Conservation (phyloP, 2,888 invertebrate genomes). For the Coenonympha arcania region DNA sequence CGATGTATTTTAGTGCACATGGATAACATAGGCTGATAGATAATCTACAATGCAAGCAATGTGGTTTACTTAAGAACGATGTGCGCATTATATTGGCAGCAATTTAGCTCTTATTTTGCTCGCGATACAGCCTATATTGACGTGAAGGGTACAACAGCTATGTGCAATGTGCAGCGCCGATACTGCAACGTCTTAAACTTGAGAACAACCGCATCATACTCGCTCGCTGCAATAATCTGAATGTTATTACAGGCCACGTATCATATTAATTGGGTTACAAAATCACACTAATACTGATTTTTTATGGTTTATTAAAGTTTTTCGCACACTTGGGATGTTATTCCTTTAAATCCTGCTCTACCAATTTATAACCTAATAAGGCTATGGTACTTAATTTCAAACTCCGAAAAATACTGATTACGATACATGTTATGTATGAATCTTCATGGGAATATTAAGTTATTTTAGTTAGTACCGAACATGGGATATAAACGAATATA, state of each 20-base stretch:
- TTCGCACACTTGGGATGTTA: too few relatives aligned
- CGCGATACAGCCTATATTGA: background rate
- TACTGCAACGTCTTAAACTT: conserved; percentile 8
- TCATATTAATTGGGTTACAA: too few relatives aligned
- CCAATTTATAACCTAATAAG: too few relatives aligned
- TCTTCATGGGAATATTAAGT: too few relatives aligned
- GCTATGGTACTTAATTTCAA: too few relatives aligned
- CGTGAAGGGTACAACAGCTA: background rate
- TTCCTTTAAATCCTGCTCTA: too few relatives aligned
- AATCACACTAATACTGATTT: too few relatives aligned
- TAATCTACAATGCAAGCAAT: conserved; percentile 10
- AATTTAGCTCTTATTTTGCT: background rate
- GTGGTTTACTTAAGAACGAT: conserved; percentile 1
- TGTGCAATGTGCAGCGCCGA: conserved; percentile 1
- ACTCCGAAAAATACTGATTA: too few relatives aligned
- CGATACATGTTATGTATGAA: too few relatives aligned
- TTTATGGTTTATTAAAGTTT: too few relatives aligned
- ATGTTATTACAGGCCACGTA: background rate
- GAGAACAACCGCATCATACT: background rate
- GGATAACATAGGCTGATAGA: conserved; percentile 2
- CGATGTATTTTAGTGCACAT: background rate
- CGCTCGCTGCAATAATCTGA: background rate
- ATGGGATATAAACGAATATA: too few relatives aligned
- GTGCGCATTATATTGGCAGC: background rate
- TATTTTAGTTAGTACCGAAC: too few relatives aligned